phyloP scores from a whole-genome alignment of 2,113 vertebrate species.

The Ondatra zibethicus region DNA sequence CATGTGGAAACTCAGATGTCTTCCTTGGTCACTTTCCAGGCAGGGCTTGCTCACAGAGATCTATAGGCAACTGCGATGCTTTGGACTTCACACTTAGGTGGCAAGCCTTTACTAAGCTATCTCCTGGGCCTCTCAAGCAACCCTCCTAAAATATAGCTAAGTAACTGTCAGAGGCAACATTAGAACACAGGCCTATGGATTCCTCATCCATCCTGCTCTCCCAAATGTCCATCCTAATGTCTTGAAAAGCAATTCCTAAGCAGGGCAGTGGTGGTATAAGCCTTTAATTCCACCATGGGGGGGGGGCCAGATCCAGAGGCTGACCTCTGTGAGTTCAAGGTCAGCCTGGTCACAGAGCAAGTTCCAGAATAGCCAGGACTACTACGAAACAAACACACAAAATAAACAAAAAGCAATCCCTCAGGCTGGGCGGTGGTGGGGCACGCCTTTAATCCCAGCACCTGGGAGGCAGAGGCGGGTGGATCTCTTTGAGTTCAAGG shows the following conservation, averaged over 20 bases:
- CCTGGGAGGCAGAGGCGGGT: too few relatives aligned
- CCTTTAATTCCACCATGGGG: not conserved
- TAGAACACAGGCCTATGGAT: not conserved
- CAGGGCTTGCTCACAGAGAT: not conserved
- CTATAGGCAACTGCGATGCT: not conserved
- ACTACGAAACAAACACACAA: not conserved
- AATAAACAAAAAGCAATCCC: not conserved
- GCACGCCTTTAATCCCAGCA: too few relatives aligned
- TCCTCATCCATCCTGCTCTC: not conserved
- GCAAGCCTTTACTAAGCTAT: not conserved
- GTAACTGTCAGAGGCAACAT: not conserved
- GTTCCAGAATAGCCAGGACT: not conserved
- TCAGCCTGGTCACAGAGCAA: not conserved
- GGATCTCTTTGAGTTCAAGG: too few relatives aligned
- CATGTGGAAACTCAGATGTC: too few relatives aligned
- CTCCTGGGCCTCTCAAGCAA: not conserved
- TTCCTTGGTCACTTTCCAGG: not conserved
- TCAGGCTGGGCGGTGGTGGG: too few relatives aligned
- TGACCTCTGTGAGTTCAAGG: not conserved
- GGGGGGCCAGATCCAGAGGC: not conserved
- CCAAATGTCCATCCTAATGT: not conserved
- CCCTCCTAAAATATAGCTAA: not conserved
- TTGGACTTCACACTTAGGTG: not conserved
- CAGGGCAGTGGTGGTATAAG: not conserved
- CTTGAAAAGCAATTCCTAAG: not conserved